Evolutionary conservation across 2,797 vertebrate species (phyloP), one percentile per base, ranked within the genome.

Genomic region (Phataginus tetradactyla): DNA sequence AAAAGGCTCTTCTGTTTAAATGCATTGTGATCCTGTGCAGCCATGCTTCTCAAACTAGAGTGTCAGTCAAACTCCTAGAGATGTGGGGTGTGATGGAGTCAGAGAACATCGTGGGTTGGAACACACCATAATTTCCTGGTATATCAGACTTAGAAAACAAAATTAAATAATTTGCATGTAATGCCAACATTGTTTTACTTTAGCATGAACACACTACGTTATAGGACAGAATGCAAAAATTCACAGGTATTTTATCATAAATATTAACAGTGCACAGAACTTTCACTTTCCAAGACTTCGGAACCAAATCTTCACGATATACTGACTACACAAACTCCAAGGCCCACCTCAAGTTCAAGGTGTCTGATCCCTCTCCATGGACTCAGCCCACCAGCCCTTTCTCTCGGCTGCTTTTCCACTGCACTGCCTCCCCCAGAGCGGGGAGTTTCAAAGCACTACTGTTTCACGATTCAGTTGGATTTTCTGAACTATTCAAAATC

Each of bases 1-100:
- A 37, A 94, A 92, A 72, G 39, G 13, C 25, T 77, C 71, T 59
- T 53, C 39, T 61, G 6, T 66, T 61, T 42, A 37, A 96, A 77
- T 14, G 14, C 29, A 34, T 4, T 23, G 32, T 23, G 17, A 63
- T 34, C 3, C 66, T 69, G 10, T 42, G 29, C 0, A 63, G 49
- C 23, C 12, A 3, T 0, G 2, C 1, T 90, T 94, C 75, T 66
- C 64, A 37, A 39, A n/a, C 32, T 6, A 18, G 39, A 49, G 34
- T 0, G 25, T 64, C 15, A 20, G 12, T 42, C 61, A 37, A 1
- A 51, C 5, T 29, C 21, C 12, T 32, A 1, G n/a, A 57, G 29
- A 29, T 13, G 17, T 11, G 4, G n/a, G 7, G 11, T 9, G 7
- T 37, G 23, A 53, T 0, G 5, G 15, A 0, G 20, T 57, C 18